Base-by-base conservation (phyloP, 2,888 invertebrate genomes). In the Drosophila colorata region DNA sequence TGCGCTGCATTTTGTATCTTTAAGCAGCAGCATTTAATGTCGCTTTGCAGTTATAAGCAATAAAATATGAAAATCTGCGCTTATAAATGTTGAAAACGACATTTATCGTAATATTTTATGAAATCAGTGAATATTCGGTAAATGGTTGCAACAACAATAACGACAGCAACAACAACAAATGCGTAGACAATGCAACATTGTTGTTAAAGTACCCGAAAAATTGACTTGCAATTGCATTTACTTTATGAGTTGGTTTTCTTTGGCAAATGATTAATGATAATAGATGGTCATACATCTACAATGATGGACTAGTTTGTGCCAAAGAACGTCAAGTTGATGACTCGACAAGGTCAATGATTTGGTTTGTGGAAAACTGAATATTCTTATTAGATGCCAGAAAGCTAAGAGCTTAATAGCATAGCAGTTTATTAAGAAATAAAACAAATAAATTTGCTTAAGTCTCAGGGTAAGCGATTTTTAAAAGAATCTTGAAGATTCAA, bases 11-110 rank as follows among this genome's bases (percentile, higher is more conserved):
- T 78, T 83, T 83, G 81, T 82, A 87, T 75, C 72, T 59, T 80
- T 69, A 76, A 83, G 83, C 74, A 86, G 86, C 72, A 74, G 90
- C 88, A 80, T 90, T 90, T 90, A 90, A 88, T 88, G 90, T 90
- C 90, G 87, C 82, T 89, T 90, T 90, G 87, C 80, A 72, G 88
- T 78, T 78, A 83, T 88, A 82, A 87, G 88, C 86, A 70, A 88
- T 88, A 88, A 87, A 87, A 88, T 88, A 87, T 88, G 80, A 80
- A 85, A 87, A 85, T 72, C 74, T 68, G 59, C 55, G 75, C 68
- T 69, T 74, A 81, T 78, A 81, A 79, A 86, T 72, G 85, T 69
- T 83, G 68, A 80, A 73, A 80, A 74, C 74, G 76, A 75, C 82
- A 86, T 84, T 86, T 88, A 84, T 81, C 72, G 87, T 82, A 80